phyloP scores from a whole-genome alignment of 2,113 vertebrate genomes.

The Probosciger aterrimus region DNA sequence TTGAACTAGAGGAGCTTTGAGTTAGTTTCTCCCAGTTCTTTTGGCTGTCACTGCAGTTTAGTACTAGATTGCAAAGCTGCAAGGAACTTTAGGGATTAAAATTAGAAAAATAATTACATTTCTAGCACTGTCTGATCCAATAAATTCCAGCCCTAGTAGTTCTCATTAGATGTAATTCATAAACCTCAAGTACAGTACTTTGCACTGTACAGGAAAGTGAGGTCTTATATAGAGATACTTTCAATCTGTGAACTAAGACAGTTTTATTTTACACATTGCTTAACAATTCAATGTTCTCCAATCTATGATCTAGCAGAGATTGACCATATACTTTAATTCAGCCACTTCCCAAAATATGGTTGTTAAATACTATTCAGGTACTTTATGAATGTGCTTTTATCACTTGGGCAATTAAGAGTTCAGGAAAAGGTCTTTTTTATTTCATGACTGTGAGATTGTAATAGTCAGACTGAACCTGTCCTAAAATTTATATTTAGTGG shows the following conservation, averaged over 20 bases:
- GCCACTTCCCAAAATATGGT: neutral
- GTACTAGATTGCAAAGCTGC: neutral
- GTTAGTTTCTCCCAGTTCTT: neutral
- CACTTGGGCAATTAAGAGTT: slow-evolving; percentile 46
- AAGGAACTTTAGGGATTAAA: neutral
- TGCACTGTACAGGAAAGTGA: neutral
- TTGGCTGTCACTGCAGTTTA: neutral
- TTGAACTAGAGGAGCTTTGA: neutral
- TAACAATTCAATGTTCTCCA: slow-evolving; percentile 11
- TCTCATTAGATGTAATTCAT: neutral
- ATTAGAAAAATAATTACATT: neutral
- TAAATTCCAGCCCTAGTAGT: neutral
- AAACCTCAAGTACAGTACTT: slow-evolving; percentile 6
- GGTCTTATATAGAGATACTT: neutral
- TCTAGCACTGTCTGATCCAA: neutral
- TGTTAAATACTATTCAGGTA: slow-evolving; percentile 14
- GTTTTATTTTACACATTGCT: neutral
- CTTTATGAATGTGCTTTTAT: slow-evolving; percentile 45
- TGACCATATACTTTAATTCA: neutral
- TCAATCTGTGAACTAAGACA: neutral
- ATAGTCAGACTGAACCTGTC: neutral
- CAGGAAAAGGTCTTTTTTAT: neutral
- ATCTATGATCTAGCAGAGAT: neutral
- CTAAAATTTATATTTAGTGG: slow-evolving; percentile 16
- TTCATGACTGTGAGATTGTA: slow-evolving; percentile 7